Base-by-base conservation (phyloP, 2,113 vertebrate species). In the Podiceps cristatus region DNA sequence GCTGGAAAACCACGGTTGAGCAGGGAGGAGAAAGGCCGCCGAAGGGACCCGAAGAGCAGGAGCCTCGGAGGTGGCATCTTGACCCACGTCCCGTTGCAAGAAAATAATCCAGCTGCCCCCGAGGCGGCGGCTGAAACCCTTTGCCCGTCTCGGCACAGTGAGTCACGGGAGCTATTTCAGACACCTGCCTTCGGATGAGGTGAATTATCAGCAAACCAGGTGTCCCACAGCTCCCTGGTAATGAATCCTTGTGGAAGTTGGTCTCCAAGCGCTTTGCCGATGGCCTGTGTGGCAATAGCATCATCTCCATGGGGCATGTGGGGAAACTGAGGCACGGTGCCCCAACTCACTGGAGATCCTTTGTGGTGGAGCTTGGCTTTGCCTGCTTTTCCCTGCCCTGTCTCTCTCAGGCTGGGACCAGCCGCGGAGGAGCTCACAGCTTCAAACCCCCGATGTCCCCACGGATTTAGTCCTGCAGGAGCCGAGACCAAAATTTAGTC, bases 91-190 rank as follows among this genome's bases (percentile, higher is more conserved):
- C 73, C 8, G 0, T 76, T 22, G 4, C 10, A 63, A 76, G 59
- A 64, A 92, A 92, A 96, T 90, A 81, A 93, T 24, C 59, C 88
- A 66, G 33, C 50, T 92, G 72, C n/a, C 89, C 75, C 67, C 1
- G 0, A 83, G 83, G 89, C 4, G 0, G 49, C 1, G 16, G 72
- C 89, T 82, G 67, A 76, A 96, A 79, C 60, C 90, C 92, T 84
- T 58, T 14, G 90, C 75, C 50, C 66, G 74, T 53, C 81, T 77
- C 12, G 11, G 77, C 77, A 53, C 50, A 12, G 31, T 91, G 92
- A 96, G 56, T 95, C 94, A 93, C 74, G 24, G 56, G 52, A 94
- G 69, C 69, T 92, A 85, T 94, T 94, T 95, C 85, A 5, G 53
- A 85, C 88, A 45, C 66, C 86, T 66, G 95, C 84, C 89, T 73